These are phyloP conservation scores for Melierax canorus DNA, from an alignment of 2,113 vertebrate genomes.

Conservation along the genomic window DNA sequence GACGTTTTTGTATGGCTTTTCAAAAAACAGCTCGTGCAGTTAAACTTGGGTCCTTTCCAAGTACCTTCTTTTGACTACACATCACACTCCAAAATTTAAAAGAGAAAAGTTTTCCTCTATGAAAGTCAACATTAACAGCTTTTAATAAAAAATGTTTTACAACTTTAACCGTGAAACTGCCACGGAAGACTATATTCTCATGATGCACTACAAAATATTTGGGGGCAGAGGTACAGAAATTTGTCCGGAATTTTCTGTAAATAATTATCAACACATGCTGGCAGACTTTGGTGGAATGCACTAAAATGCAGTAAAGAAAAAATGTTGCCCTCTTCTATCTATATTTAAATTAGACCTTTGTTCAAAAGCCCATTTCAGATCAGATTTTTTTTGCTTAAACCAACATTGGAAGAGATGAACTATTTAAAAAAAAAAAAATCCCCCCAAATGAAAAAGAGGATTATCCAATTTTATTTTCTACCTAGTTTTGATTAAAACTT, in stretches of 20 bases:
- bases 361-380: slow-evolving; percentile 35
- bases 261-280: not conserved
- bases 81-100: not conserved
- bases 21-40: not conserved
- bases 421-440: not conserved
- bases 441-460: not conserved
- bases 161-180: not conserved
- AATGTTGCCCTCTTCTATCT: slow-evolving; percentile 44
- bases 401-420: slow-evolving; percentile 23
- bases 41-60: not conserved
- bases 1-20: not conserved
- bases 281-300: not conserved
- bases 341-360: slow-evolving; percentile 57
- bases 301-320: slow-evolving; percentile 25
- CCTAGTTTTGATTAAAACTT: slow-evolving; percentile 21
- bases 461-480: slow-evolving; percentile 30
- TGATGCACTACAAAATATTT: not conserved
- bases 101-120: not conserved
- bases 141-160: not conserved
- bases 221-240: not conserved
- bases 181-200: not conserved
- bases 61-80: not conserved
- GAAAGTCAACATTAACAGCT: not conserved
- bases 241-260: not conserved
- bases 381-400: slow-evolving; percentile 21